phyloP scores from a whole-genome alignment of 2,797 vertebrate species.

The Brotula barbata region DNA sequence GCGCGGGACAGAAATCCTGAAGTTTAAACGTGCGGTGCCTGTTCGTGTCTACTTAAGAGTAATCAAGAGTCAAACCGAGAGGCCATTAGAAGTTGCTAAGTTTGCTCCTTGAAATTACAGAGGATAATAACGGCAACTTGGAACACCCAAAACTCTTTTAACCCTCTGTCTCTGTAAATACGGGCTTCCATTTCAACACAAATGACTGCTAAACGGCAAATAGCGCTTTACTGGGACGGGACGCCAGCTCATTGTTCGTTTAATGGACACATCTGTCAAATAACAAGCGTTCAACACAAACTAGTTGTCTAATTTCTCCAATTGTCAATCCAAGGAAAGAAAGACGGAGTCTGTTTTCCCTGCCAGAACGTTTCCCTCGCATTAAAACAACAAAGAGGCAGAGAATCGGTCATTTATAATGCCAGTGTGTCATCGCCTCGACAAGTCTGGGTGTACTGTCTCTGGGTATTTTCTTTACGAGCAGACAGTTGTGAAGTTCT shows the following conservation, averaged over 20 bases:
- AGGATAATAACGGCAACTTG: conserved; percentile 64
- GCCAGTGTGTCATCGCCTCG: conserved; percentile 54
- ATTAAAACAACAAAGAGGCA: conserved; percentile 50
- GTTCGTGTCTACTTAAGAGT: conserved; percentile 43
- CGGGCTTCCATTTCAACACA: conserved; percentile 64
- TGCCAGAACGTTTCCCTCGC: conserved; percentile 47
- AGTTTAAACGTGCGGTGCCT: conserved; percentile 28
- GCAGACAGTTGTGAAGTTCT: conserved; percentile 55
- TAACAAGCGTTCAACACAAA: conserved; percentile 36
- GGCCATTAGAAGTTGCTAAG: conserved; percentile 56
- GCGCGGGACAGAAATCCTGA: conserved; percentile 60
- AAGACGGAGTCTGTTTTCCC: conserved; percentile 29
- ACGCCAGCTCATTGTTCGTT: conserved; percentile 34
- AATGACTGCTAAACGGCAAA: conserved; percentile 36
- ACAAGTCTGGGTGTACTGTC: conserved; percentile 42
- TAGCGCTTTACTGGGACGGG: conserved; percentile 23
- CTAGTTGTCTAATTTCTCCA: conserved; percentile 28
- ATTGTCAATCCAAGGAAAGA: conserved; percentile 42
- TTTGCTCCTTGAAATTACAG: conserved; percentile 59
- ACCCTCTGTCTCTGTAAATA: conserved; percentile 54
- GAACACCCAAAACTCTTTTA: conserved; percentile 46
- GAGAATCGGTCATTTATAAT: conserved; percentile 34
- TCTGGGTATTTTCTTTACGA: conserved; percentile 46
- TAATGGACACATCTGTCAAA: conserved; percentile 54
- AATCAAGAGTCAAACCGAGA: conserved; percentile 58